Evolutionary conservation across 2,888 invertebrate genomes (phyloP), one percentile per base, ranked within the genome.

Genomic region (Caenorhabditis panamensis): DNA sequence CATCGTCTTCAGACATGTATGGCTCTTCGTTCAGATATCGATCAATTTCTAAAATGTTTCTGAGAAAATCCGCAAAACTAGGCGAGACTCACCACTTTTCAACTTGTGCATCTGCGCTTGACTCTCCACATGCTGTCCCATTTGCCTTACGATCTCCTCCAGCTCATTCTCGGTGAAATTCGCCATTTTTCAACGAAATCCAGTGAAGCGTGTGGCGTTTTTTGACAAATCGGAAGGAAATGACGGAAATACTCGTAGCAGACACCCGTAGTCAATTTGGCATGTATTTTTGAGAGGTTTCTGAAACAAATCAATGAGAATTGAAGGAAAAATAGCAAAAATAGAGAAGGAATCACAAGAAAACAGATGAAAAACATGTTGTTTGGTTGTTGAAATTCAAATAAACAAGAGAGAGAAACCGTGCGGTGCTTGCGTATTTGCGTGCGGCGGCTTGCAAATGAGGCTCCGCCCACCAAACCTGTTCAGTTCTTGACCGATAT

Each of bases 131-230:
- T 69, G 44, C 6, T 63, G 64, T 13, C 80, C 80, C 80, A 80
- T 80, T 49, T 71, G 59, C 11, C 64, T 22, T 3, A 75, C 31
- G 62, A 80, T 66, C n/a, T 75, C 69, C 26, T 80, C 64, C 13
- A 80, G 64, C n/a, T 80, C 80, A 26, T 61, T 58, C 44, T 75
- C 80, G 1, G 54, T 75, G 37, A 56, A 64, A n/a, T 51, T 58
- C 13, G 18, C 61, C 79, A 79, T 79, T 71, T 54, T 62, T 44
- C 22, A 13, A 28, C 24, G 41, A 54, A 44, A 26, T 24, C 22
- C 56, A 44, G 13, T 26, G 56, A 64, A 58, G 63, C 54, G 62
- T 54, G 16, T 47, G 11, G 18, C 5, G 18, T n/a, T 31, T 28
- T 18, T 20, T 22, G 9, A 6, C 13, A 16, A 61, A 61, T 41